Evolutionary conservation across 2,888 invertebrate species (phyloP).

Genomic region (Caenorhabditis sulstoni): DNA sequence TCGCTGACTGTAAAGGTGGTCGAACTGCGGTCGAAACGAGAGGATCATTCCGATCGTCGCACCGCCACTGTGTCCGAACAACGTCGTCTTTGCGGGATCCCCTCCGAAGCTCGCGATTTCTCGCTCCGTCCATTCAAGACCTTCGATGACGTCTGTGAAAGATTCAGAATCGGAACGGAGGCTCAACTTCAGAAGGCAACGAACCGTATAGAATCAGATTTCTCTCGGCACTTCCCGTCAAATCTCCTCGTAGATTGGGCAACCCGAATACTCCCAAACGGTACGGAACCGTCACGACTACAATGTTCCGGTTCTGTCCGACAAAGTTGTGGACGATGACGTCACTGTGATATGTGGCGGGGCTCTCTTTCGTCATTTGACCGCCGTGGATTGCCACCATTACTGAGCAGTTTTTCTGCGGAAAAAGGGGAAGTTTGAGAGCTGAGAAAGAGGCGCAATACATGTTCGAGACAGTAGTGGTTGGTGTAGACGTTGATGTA

Average conservation of each 20-base stretch:
- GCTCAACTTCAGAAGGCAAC: too few relatives aligned
- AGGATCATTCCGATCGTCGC: neutral
- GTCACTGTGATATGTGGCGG: conserved; percentile 44
- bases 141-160: conserved; percentile 21
- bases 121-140: conserved; percentile 19
- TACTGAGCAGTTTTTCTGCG: conserved; percentile 61
- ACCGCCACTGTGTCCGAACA: conserved; percentile 34
- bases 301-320: conserved; percentile 46
- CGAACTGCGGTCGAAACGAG: conserved; percentile 1
- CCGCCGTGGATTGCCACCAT: conserved; percentile 62
- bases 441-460: neutral
- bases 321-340: conserved; percentile 58
- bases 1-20: conserved; percentile 11
- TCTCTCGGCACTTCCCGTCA: conserved; percentile 18
- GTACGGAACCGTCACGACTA: conserved; percentile 49
- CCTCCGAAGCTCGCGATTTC: conserved; percentile 38
- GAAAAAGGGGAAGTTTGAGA: neutral
- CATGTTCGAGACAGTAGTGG: conserved; percentile 38
- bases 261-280: conserved; percentile 44
- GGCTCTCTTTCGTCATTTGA: conserved; percentile 44
- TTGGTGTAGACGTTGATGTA: conserved; percentile 53
- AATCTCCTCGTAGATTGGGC: conserved; percentile 40
- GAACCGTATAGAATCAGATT: conserved; percentile 43
- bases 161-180: too few relatives aligned
- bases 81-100: neutral